These are phyloP conservation scores for Apteryx owenii DNA, from an alignment of 2,113 vertebrate species.

Conservation along the genomic window DNA sequence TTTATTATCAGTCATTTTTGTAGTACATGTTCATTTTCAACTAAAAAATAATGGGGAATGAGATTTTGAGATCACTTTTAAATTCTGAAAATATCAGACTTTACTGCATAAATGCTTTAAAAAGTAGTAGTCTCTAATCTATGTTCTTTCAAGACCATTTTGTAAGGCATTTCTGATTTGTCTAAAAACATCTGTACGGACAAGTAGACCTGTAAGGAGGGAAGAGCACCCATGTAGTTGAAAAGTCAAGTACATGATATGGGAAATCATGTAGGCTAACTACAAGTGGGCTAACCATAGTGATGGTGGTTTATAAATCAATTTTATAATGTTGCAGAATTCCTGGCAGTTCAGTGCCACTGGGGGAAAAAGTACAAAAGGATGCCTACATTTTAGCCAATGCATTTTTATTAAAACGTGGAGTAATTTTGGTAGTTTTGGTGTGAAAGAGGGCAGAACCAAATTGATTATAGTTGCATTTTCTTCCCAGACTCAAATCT, in stretches of 20 bases:
- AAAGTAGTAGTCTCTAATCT: not conserved
- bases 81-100: not conserved
- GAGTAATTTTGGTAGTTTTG: not conserved
- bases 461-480: not conserved
- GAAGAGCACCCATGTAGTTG: not conserved
- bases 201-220: not conserved
- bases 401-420: not conserved
- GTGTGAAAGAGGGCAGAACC: not conserved
- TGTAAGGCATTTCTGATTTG: not conserved
- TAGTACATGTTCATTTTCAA: not conserved
- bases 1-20: not conserved
- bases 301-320: not conserved
- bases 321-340: not conserved
- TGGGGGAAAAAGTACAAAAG: not conserved
- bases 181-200: not conserved
- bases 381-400: not conserved
- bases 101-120: not conserved
- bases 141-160: not conserved
- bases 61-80: not conserved
- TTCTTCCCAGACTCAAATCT: not conserved
- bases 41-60: not conserved
- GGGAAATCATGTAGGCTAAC: rapidly evolving
- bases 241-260: not conserved
- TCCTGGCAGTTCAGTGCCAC: not conserved
- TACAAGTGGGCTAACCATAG: not conserved